Base-by-base conservation (phyloP, 1,140 invertebrate genomes). In the Bombus polaris region DNA sequence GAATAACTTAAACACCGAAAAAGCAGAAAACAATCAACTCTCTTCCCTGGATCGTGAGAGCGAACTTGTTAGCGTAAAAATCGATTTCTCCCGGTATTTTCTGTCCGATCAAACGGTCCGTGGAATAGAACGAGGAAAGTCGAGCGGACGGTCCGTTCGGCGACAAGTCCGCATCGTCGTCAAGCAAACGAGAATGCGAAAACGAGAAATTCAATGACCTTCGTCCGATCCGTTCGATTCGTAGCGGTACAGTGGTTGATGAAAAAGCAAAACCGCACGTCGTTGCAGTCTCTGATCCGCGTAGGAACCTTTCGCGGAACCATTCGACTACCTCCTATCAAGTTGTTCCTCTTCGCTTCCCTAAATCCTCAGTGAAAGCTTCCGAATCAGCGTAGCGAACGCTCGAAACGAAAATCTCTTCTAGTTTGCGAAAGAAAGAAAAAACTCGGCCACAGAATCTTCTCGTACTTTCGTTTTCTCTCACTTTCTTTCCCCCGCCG, bases 181-280 rank as follows among this genome's bases (percentile, higher is more conserved):
- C 59, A 73, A 15, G 32, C 62, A 89, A 90, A 90, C 66, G 88
- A 92, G 88, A 87, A 83, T 86, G 86, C 86, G 85, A 83, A 57
- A 81, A 85, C 89, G 90, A 92, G 89, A 93, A 93, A 92, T 92
- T 44, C 82, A 78, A 68, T 76, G 88, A 87, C 81, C 87, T 88
- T 90, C 89, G 57, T 88, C 79, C 75, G 65, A 28, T 59, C 9
- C 73, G 47, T 53, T 53, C 18, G 18, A 53, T 53, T 72, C 66
- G 78, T 87, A 89, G 80, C 89, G 87, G 89, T 90, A 90, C 73
- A 73, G 25, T 39, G 44, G 66, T 35, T 47, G 65, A 42, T 70
- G 62, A 89, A 86, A 86, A 84, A 72, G 65, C 39, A 66, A 81
- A 87, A 89, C 88, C 88, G 81, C 88, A 89, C 59, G 83, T 83